phyloP scores from a whole-genome alignment of 2,888 invertebrate species.

The Blera fallax region DNA sequence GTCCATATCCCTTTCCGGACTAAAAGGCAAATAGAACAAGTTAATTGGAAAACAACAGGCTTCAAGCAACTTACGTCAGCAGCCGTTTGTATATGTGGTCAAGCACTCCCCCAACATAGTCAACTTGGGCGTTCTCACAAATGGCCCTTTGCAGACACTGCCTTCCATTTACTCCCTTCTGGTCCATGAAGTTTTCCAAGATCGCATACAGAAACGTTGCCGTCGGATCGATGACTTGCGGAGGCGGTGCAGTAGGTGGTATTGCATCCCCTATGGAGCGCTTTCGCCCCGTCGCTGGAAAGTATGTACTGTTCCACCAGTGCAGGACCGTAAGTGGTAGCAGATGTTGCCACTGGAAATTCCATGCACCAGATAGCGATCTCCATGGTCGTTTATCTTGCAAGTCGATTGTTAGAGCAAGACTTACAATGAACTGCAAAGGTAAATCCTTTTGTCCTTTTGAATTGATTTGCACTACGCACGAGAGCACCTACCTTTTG shows the following conservation, averaged over 20 bases:
- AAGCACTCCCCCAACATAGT: slow-evolving; percentile 40
- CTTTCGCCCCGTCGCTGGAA: neutral
- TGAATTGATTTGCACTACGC: neutral
- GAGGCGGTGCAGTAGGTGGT: neutral
- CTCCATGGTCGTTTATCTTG: slow-evolving; percentile 21
- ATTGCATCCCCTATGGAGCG: neutral
- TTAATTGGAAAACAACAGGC: neutral
- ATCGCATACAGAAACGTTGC: slow-evolving; percentile 54
- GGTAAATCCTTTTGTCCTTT: neutral
- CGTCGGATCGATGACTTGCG: slow-evolving; percentile 23
- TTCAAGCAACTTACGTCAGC: slow-evolving; percentile 39
- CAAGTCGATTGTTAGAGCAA: slow-evolving; percentile 6
- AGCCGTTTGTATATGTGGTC: slow-evolving; percentile 45
- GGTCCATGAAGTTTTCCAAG: slow-evolving; percentile 55
- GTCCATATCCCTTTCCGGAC: slow-evolving; percentile 50
- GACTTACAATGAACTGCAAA: slow-evolving; percentile 19
- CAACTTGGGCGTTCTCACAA: slow-evolving; percentile 54
- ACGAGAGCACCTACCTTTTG: slow-evolving; percentile 36
- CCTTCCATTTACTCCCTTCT: slow-evolving; percentile 45
- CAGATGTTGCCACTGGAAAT: slow-evolving; percentile 39
- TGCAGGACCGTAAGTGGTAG: neutral
- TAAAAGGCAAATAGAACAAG: neutral
- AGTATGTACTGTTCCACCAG: slow-evolving; percentile 51
- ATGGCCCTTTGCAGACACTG: slow-evolving; percentile 52
- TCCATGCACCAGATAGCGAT: slow-evolving; percentile 15